phyloP scores from a whole-genome alignment of 1,140 invertebrate genomes.

The Drosophila persimilis region DNA sequence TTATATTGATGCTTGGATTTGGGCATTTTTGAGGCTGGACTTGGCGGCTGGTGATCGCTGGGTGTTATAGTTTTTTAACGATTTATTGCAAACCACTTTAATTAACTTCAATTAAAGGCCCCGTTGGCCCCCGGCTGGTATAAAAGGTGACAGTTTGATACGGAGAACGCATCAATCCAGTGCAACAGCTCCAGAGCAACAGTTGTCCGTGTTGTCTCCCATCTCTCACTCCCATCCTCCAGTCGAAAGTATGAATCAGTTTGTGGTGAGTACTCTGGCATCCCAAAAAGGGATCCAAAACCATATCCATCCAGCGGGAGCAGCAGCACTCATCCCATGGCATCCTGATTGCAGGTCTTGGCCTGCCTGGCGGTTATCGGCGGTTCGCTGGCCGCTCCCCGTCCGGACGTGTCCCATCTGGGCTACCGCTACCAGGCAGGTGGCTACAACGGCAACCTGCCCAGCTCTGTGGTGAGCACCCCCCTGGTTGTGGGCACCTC shows the following conservation, averaged over 20 bases:
- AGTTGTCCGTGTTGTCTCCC: conserved; percentile 25
- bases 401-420: conserved; percentile 71
- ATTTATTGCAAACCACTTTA: conserved; percentile 79
- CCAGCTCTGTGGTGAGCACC: conserved; percentile 38
- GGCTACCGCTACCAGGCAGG: conserved; percentile 64
- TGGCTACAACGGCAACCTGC: conserved; percentile 44
- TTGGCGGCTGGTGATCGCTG: no score
- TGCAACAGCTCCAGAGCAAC: conserved; percentile 52
- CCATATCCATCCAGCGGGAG: no score
- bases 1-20: conserved; percentile 32
- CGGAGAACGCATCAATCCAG: conserved; percentile 56
- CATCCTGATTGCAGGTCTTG: conserved; percentile 40
- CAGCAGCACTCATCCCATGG: not conserved
- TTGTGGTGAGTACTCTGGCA: conserved; percentile 65
- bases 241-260: conserved; percentile 61
- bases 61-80: conserved; percentile 71
- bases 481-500: conserved; percentile 59
- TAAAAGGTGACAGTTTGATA: conserved; percentile 53
- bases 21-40: conserved; percentile 11
- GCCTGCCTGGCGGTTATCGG: conserved; percentile 54
- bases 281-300: not conserved
- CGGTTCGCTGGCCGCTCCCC: conserved; percentile 48
- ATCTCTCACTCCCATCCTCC: conserved; percentile 4
- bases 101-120: conserved; percentile 78
- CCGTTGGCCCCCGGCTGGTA: conserved; percentile 19